Base-by-base conservation (phyloP, 2,113 vertebrate species). In the Chaenogobius annularis region DNA sequence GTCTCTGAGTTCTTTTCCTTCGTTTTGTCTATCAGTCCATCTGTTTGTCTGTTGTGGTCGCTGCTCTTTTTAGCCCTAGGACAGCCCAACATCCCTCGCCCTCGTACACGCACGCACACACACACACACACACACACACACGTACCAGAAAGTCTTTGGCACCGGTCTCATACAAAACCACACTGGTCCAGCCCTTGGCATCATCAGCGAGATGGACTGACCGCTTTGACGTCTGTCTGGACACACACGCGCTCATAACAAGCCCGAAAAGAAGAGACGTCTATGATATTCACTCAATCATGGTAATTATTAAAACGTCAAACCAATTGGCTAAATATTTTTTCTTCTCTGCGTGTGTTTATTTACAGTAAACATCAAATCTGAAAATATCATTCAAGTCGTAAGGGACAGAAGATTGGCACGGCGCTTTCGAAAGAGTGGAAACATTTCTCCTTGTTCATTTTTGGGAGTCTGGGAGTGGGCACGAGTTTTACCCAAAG, bases 1-100 rank as follows among this genome's bases (percentile, higher is more conserved):
- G 87, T 82, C 79, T 77, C 73, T 66, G 69, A 52, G 50, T 84
- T 80, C 73, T 65, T 83, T 35, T 56, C 72, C 64, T 73, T 84
- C 81, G 83, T 84, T 87, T 83, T 87, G 85, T 79, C 81, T 89
- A 90, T 91, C 88, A 87, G 90, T 86, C 76, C 72, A 90, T 89
- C 79, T 87, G 85, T 88, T 90, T 89, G 84, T 91, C 87, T 91
- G 88, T 90, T 90, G 88, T 88, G 87, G 90, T 87, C 6, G 11
- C 70, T 73, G 83, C 88, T 87, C 83, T 68, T 85, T 90, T 90
- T 91, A 91, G 88, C 90, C 86, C 47, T 66, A 88, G 88, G 84
- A 91, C 78, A 89, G 70, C 77, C 85, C 84, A 58, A 52, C 17
- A 19, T 63, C 31, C 19, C 59, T 40, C 80, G 77, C 61, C 14